Base-by-base conservation (phyloP, 1,140 invertebrate species). In the Bombyx mori region DNA sequence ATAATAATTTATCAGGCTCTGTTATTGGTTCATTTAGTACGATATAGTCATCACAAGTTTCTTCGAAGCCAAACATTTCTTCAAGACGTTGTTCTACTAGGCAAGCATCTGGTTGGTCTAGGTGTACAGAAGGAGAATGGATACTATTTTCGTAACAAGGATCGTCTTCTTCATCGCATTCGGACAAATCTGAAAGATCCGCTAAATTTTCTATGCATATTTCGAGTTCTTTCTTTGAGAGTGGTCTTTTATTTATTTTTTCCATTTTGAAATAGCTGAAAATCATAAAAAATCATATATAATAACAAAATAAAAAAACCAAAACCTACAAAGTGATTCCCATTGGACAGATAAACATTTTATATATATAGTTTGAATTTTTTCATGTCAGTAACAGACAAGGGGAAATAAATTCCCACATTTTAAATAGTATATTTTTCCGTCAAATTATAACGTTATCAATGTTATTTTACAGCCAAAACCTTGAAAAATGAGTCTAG, bases 71-170 rank as follows among this genome's bases (percentile, higher is more conserved):
- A 45, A 45, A 45, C 44, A 45, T 45, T 45, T 45, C 44, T 45
- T 45, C 44, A 45, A 45, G 44, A 45, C 44, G 44, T 45, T 45
- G 44, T 45, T 45, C 44, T 45, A 45, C 10, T 45, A 45, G 44
- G 44, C 44, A 45, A 8, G 44, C 44, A 10, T 45, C 44, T 45
- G 10, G 10, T 45, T 45, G 44, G 10, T 45, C 10, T 45, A 45
- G 44, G 44, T 45, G 10, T 7, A 8, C 10, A 45, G 44, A 45
- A 45, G 44, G 44, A 45, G 44, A 45, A 45, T 45, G 44, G 44
- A 45, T 45, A 10, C 44, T 45, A 45, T 45, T 45, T 7, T 7
- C 44, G 44, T 45, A 45, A 45, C 44, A 45, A 45, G 44, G 44
- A 10, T 45, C 44, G 44, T 45, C 44, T 45, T 45, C 44, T 8